Percentiles rank a stretch among this genome's conserved stretches.
Evolutionary conservation across 2,888 invertebrate genomes (phyloP).

Genomic region (Homarus gammarus): DNA sequence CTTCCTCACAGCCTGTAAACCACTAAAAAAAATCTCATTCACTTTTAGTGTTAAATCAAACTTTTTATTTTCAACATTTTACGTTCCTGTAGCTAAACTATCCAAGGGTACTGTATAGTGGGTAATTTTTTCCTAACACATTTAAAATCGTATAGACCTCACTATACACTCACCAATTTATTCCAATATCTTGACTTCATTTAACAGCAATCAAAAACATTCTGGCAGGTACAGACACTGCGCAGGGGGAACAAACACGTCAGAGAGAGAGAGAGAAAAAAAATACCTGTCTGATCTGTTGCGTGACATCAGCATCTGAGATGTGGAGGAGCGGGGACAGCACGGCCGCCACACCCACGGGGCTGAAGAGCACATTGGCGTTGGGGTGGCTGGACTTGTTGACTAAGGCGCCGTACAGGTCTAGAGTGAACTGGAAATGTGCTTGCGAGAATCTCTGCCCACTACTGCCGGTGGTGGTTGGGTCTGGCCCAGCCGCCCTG

Average conservation of each 20-base stretch:
- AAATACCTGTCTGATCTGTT: constrained; percentile 41
- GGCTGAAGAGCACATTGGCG: constrained; percentile 49
- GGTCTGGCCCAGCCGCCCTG: not conserved
- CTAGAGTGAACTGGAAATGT: constrained; percentile 78
- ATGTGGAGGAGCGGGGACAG: constrained; percentile 42
- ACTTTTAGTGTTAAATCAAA: too few relatives aligned
- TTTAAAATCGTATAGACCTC: too few relatives aligned
- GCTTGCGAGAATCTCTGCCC: constrained; percentile 77
- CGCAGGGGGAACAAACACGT: too few relatives aligned
- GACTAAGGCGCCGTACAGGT: constrained; percentile 77
- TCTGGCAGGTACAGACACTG: not conserved
- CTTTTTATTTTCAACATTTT: too few relatives aligned
- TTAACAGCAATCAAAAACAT: too few relatives aligned
- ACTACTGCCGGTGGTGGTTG: constrained; percentile 7
- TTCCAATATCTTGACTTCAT: too few relatives aligned
- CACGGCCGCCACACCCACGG: constrained; percentile 44
- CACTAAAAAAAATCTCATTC: too few relatives aligned
- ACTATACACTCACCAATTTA: too few relatives aligned
- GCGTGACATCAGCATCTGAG: not conserved
- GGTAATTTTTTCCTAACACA: too few relatives aligned
- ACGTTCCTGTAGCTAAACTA: too few relatives aligned
- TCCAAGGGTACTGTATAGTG: too few relatives aligned
- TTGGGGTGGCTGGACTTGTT: constrained; percentile 10
- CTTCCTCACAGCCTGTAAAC: too few relatives aligned
- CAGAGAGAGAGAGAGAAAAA: not conserved